Percentiles rank a stretch among this genome's conserved stretches.
Evolutionary conservation across 2,888 invertebrate genomes (phyloP).

Genomic region (Siphlonurus alternatus): DNA sequence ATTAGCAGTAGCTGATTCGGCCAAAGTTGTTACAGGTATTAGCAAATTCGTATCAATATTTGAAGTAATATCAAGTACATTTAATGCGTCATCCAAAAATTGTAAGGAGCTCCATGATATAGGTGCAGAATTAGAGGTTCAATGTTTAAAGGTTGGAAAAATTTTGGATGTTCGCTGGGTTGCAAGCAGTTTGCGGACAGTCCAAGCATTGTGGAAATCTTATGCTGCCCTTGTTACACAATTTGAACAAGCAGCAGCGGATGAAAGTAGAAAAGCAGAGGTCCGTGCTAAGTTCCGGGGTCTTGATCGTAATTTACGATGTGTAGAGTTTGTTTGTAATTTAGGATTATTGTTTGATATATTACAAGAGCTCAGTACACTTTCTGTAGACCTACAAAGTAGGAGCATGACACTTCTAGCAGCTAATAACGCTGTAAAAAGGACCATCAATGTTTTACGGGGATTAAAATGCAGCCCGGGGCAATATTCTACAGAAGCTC

Average conservation of each 20-base stretch:
- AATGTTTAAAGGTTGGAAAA: neutral
- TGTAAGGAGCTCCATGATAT: neutral
- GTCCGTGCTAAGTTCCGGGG: neutral
- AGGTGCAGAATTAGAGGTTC: neutral
- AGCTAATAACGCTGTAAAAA: neutral
- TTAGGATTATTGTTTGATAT: conserved; percentile 1
- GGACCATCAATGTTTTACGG: neutral
- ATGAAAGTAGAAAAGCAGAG: neutral
- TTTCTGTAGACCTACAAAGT: neutral
- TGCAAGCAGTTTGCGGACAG: neutral
- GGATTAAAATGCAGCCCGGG: conserved; percentile 1
- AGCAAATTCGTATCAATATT: neutral
- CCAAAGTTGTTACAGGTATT: neutral
- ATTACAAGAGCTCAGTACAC: neutral
- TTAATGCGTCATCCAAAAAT: neutral
- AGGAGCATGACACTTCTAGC: neutral
- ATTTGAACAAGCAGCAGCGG: neutral
- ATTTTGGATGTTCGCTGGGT: neutral
- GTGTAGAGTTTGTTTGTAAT: neutral
- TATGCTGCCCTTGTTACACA: neutral
- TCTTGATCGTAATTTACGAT: neutral
- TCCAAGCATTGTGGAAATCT: neutral
- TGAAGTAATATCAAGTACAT: neutral
- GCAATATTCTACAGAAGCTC: neutral
- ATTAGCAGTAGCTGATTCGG: neutral